These are phyloP conservation scores for Limnephilus lunatus DNA, from an alignment of 2,888 invertebrate genomes.

Conservation along the genomic window DNA sequence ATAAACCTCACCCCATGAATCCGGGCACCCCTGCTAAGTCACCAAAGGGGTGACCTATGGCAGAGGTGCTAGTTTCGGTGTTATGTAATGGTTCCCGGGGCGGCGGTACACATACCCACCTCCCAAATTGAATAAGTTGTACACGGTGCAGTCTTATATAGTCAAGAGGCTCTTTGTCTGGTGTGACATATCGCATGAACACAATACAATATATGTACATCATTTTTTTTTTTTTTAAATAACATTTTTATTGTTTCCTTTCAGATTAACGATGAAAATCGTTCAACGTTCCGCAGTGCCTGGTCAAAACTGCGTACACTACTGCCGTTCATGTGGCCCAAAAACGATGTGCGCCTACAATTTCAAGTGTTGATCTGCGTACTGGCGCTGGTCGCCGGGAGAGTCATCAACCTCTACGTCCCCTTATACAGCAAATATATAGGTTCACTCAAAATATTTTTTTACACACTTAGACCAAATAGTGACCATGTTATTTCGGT, in stretches of 20 bases:
- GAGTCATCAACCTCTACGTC: conserved; percentile 92
- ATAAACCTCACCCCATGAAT: too few species aligned
- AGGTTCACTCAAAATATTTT: conserved; percentile 77
- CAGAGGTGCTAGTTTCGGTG: too few species aligned
- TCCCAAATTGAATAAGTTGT: too few species aligned
- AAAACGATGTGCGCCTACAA: conserved; percentile 86
- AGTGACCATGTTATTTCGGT: too few species aligned
- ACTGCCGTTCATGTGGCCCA: conserved; percentile 96
- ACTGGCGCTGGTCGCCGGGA: conserved; percentile 84
- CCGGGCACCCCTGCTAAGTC: too few species aligned
- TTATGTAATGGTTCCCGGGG: too few species aligned
- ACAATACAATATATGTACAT: too few species aligned
- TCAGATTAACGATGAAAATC: conserved; percentile 74
- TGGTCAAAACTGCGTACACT: conserved; percentile 88
- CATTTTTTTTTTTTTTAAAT: too few species aligned
- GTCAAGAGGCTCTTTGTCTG: background rate
- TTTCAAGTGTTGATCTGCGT: conserved; percentile 90
- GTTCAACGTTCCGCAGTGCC: conserved; percentile 88
- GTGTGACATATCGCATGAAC: background rate
- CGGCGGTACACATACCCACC: too few species aligned
- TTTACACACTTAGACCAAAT: background rate
- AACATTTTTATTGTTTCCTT: background rate
- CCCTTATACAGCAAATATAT: conserved; percentile 96
- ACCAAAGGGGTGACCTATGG: too few species aligned
- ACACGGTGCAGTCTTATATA: background rate